Percentiles rank a stretch among this genome's conserved stretches.
phyloP scores from a whole-genome alignment of 2,797 vertebrate species.

The Lindbergichthys nudifrons region DNA sequence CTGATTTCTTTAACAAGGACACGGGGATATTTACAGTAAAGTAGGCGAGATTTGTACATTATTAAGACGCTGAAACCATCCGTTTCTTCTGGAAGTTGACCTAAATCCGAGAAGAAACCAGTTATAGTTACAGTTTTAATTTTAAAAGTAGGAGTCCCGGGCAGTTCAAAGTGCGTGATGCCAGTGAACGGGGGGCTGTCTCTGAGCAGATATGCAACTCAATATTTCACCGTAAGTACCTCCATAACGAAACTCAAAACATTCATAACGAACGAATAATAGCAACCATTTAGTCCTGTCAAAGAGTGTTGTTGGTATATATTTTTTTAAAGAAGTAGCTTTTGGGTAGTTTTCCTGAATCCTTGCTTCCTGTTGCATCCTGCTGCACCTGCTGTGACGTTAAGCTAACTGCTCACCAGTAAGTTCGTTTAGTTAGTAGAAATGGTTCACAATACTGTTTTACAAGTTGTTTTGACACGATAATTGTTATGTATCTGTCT shows the following conservation, averaged over 20 bases:
- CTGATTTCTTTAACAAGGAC: slow-evolving; percentile 7
- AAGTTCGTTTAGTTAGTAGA: neutral
- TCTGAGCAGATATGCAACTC: slow-evolving; percentile 69
- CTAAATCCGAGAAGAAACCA: neutral
- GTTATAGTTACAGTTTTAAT: neutral
- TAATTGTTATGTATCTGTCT: neutral
- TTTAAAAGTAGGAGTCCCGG: slow-evolving; percentile 28
- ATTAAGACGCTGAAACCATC: neutral
- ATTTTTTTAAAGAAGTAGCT: neutral
- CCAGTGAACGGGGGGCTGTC: slow-evolving; percentile 78
- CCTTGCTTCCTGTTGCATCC: slow-evolving; percentile 59
- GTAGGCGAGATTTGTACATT: too few species aligned
- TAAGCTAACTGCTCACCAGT: slow-evolving; percentile 3
- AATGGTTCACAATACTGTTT: neutral
- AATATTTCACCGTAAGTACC: slow-evolving; percentile 77
- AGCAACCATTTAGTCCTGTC: accelerated
- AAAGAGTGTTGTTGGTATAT: neutral
- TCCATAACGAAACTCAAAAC: accelerated
- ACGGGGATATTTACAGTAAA: neutral
- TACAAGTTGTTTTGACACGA: neutral
- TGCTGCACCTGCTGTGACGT: slow-evolving; percentile 71
- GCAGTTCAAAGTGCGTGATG: slow-evolving; percentile 80
- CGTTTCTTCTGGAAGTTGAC: accelerated
- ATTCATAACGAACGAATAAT: too few species aligned
- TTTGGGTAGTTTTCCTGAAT: slow-evolving; percentile 16